Base-by-base conservation (phyloP, 2,888 invertebrate genomes). In the Patella ulyssiponensis region DNA sequence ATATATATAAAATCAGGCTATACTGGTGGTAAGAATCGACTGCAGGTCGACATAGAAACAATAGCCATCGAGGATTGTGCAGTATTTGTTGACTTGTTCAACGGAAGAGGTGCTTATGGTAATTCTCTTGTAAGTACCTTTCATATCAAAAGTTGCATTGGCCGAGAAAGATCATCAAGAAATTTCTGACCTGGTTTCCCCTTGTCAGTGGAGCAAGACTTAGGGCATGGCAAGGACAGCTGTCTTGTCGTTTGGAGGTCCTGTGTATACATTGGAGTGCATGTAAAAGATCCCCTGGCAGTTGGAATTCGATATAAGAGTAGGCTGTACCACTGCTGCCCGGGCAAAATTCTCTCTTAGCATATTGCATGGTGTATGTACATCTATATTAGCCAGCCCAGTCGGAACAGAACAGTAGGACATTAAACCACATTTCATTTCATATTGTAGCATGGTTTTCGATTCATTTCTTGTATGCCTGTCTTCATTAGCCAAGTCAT, bases 21-120 rank as follows among this genome's bases (percentile, higher is more conserved):
- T 70, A 78, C 84, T n/a, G 77, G 74, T 17, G 83, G 83, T 3
- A 84, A 84, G 74, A 87, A 86, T 69, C 81, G 83, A 75, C 83
- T 88, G 76, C 86, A 87, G 82, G 85, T 89, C 12, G 81, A 83
- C 14, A 81, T 86, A 12, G 83, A 85, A 54, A 74, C 83, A 23
- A 79, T 86, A 4, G 58, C 73, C 4, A 86, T 89, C n/a, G 69
- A 79, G 51, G 89, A 89, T 76, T 87, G 87, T 78, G 82, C 79
- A 27, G 80, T 89, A 23, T 74, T 74, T 56, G 82, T 89, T 9
- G 79, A 78, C 20, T 77, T 89, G 44, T 88, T 80, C 79, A 84
- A 86, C 79, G 88, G 88, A 12, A 58, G 74, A 15, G 80, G 81
- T 15, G 79, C 80, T 4, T 83, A 79, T 53, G 85, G 84, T 1